Evolutionary conservation across 2,113 vertebrate species (phyloP), one percentile per base, ranked within the genome.

Genomic region (Ornithorhynchus anatinus): DNA sequence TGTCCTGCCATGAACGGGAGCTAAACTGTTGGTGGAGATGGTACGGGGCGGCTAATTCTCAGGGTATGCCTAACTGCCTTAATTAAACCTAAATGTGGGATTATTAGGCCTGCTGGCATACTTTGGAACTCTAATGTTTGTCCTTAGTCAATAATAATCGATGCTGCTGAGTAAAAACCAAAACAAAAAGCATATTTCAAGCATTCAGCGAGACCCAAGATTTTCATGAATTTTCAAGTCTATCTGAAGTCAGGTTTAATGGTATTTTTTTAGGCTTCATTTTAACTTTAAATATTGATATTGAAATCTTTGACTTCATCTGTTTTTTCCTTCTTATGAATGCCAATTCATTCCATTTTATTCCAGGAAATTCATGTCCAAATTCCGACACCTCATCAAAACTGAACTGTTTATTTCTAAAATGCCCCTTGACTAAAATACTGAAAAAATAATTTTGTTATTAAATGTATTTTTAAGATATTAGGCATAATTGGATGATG

Each of bases 281-380:
- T 87, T 84, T 53, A 53, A 5, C 52, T 80, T 59, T 20, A 75
- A 22, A 9, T 72, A 47, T 72, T 60, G 64, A 59, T 58, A 62
- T 17, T 69, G 65, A 69, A 59, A 32, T 2, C 3, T 50, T 37
- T 74, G 72, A 9, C 0, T 3, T 75, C 33, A 79, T 73, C 70
- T 25, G 53, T 79, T 81, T 60, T 10, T 23, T 65, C 14, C 4
- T 80, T 15, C 25, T 69, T 15, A 36, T 35, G 35, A 66, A 66
- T 61, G 72, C 68, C 58, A 65, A 70, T 59, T 3, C 35, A 59
- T 62, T 76, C 74, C 37, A 4, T 22, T 71, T 63, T 76, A 61
- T 65, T 67, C 33, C 17, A 38, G 29, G 42, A 82, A 39, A 71
- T 63, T 72, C 44, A 68, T 25, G 54, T 43, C 69, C 59, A 44